Base-by-base conservation (phyloP, 2,113 vertebrate genomes). In the Malurus alboscapulatus region DNA sequence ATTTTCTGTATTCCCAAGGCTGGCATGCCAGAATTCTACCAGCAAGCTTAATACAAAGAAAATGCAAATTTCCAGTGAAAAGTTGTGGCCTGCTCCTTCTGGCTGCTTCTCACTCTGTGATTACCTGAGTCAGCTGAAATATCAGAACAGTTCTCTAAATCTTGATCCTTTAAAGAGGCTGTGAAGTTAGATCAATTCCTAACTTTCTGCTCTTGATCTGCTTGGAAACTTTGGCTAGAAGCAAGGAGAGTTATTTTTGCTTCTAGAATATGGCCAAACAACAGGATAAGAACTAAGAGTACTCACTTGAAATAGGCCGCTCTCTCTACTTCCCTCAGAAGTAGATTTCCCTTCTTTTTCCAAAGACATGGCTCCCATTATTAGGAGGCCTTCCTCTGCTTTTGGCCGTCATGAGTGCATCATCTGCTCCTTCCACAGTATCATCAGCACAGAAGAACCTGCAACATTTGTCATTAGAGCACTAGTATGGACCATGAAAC, bases 341-440 rank as follows among this genome's bases (percentile, higher is more conserved):
- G 40, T 2, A 38, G 29, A 17, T 47, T 67, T 48, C 18, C 12
- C 8, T 57, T 54, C 25, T 47, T 67, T 55, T 53, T 22, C 30
- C 22, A 79, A 36, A 34, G 6, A 7, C 2, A 2, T 8, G 4
- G 38, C 32, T 59, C 9, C 11, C 1, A 1, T 11, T 38, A 79
- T 24, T 32, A 40, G 34, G 48, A 68, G 17, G n/a, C 54, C 14
- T 67, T 82, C 16, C 29, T 55, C 42, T 62, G 36, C 7, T 8
- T 3, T 29, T 51, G 36, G 29, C 42, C 53, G 36, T 4, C 1
- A 3, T 11, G n/a, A 67, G 48, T 36, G 42, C 42, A 51, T 51
- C 47, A 55, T 22, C 63, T 55, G 53, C 42, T 85, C n/a, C 38
- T 68, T 36, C 21, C n/a, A 48, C 17, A 77, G 47, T 47, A 76